These are phyloP conservation scores for Cuculus canorus DNA, from an alignment of 2,797 vertebrate species.

Conservation along the genomic window DNA sequence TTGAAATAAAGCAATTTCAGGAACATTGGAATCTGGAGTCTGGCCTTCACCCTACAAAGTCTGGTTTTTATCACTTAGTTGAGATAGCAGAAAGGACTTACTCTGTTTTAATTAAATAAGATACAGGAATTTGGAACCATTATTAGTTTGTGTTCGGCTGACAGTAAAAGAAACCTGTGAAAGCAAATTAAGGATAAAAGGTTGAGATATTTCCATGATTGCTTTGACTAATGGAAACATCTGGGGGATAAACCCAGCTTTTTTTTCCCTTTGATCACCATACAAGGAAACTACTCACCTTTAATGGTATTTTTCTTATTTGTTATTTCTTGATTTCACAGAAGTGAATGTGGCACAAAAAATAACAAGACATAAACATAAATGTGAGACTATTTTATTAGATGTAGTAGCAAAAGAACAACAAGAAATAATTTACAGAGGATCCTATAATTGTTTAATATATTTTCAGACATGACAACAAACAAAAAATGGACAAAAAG, in stretches of 20 bases:
- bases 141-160: conserved; percentile 4
- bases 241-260: neutral
- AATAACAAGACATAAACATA: neutral
- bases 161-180: neutral
- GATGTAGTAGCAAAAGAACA: neutral
- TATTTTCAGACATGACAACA: neutral
- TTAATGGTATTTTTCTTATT: neutral
- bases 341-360: neutral
- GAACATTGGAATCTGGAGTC: neutral
- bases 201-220: neutral
- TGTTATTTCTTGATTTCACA: neutral
- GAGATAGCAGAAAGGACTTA: conserved; percentile 10
- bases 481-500: neutral
- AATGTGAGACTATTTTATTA: neutral
- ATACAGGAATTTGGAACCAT: neutral
- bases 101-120: conserved; percentile 19
- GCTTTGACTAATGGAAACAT: neutral
- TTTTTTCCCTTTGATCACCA: neutral
- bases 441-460: neutral
- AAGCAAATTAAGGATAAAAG: conserved; percentile 13
- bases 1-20: neutral
- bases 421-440: neutral
- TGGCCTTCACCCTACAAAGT: neutral
- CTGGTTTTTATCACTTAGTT: neutral
- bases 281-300: neutral